Conservation (phyloP, 2,113 vertebrate genomes). For the Alouatta palliata region DNA sequence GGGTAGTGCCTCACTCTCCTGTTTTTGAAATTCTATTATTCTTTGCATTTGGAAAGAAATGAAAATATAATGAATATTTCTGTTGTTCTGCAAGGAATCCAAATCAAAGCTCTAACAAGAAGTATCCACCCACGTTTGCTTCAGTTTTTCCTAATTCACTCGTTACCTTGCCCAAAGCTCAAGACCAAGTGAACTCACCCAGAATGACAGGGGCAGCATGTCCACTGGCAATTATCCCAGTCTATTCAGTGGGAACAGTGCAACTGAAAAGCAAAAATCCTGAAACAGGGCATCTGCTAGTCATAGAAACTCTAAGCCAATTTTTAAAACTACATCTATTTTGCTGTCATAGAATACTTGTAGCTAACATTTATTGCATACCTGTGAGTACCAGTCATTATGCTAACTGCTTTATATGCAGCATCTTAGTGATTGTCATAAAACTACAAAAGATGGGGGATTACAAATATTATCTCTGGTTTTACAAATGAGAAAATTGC, state of each 20-base stretch:
- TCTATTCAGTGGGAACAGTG: background rate
- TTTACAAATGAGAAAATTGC: slow-evolving; percentile 39
- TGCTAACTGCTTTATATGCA: background rate
- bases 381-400: background rate
- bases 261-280: slow-evolving; percentile 48
- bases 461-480: background rate
- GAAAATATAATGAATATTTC: slow-evolving; percentile 64
- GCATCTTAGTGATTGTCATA: background rate
- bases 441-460: background rate
- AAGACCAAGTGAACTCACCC: slow-evolving; percentile 35
- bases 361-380: background rate
- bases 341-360: background rate
- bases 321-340: slow-evolving; percentile 22
- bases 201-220: slow-evolving; percentile 36
- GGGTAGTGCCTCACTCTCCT: background rate
- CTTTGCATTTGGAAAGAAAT: slow-evolving; percentile 61
- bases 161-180: slow-evolving; percentile 46
- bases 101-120: slow-evolving; percentile 60
- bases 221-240: slow-evolving; percentile 52
- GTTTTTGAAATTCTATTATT: slow-evolving; percentile 37
- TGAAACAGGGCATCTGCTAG: background rate
- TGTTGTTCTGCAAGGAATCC: slow-evolving; percentile 58
- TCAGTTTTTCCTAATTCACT: slow-evolving; percentile 65
- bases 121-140: slow-evolving; percentile 59
- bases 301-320: background rate